A percentile compares a stretch with the other conserved stretches of the same genome.
phyloP scores from a whole-genome alignment of 2,888 invertebrate genomes.

The Lutraria lutraria region DNA sequence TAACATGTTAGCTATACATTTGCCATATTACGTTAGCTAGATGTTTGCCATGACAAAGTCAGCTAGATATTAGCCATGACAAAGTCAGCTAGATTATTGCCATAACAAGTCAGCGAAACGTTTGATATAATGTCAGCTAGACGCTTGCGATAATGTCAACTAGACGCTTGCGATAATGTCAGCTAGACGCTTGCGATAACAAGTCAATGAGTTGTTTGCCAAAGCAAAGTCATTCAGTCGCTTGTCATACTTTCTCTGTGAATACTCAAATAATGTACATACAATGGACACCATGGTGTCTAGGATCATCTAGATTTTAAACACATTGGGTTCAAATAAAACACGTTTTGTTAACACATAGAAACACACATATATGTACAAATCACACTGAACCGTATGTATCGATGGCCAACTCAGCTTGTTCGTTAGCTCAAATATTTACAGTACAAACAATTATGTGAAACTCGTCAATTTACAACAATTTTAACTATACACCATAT shows the following conservation, averaged over 20 bases:
- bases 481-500: not conserved
- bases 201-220: no score
- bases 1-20: no score
- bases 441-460: not conserved
- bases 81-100: no score
- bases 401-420: not conserved
- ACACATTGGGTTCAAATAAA: not conserved
- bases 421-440: not conserved
- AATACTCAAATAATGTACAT: not conserved
- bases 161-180: not conserved
- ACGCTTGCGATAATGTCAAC: not conserved
- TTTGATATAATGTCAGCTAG: no score
- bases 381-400: not conserved
- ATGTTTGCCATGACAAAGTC: no score
- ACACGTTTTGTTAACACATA: constrained; percentile 12
- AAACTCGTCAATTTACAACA: not conserved
- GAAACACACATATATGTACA: constrained; percentile 14
- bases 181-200: not conserved
- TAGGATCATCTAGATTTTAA: not conserved
- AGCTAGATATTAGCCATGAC: no score
- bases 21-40: no score
- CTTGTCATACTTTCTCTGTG: not conserved
- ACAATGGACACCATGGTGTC: not conserved
- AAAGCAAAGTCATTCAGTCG: not conserved
- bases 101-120: no score